Percentiles rank a stretch among this genome's conserved stretches.
Conservation (phyloP, 2,888 invertebrate genomes). For the Conomelus anceps region DNA sequence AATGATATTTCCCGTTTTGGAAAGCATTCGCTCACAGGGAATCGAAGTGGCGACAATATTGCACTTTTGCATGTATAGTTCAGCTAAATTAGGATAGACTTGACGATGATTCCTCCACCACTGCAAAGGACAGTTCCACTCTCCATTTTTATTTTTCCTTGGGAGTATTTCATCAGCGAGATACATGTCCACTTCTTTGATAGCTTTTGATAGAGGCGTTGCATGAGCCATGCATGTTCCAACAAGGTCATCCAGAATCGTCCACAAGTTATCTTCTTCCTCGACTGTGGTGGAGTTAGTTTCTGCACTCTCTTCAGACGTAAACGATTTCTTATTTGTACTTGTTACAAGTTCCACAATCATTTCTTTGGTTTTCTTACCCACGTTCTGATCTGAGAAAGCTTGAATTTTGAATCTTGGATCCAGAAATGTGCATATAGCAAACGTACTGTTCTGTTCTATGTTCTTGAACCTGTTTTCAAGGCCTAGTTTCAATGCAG, state of each 20-base stretch:
- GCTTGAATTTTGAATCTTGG: not conserved
- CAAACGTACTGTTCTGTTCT: not conserved
- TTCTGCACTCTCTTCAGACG: not conserved
- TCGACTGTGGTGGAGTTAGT: not conserved
- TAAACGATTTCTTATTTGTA: not conserved
- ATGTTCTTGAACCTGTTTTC: not conserved
- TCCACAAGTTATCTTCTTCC: not conserved
- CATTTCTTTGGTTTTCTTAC: not conserved
- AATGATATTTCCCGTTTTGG: not conserved
- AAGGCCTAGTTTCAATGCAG: not conserved
- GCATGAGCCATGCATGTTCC: not conserved
- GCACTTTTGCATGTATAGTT: not conserved
- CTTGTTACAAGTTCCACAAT: not conserved
- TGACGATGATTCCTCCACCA: not conserved
- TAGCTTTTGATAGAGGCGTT: not conserved
- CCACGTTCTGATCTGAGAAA: not conserved
- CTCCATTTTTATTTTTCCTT: not conserved
- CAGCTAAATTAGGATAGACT: not conserved
- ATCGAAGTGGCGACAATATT: not conserved
- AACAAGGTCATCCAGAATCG: not conserved
- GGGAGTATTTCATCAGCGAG: not conserved
- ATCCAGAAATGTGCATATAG: not conserved
- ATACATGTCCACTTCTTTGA: conserved; percentile 1
- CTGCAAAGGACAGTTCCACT: not conserved
- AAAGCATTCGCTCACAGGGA: not conserved